phyloP scores from a whole-genome alignment of 2,113 vertebrate species.

The Argyrosomus japonicus region DNA sequence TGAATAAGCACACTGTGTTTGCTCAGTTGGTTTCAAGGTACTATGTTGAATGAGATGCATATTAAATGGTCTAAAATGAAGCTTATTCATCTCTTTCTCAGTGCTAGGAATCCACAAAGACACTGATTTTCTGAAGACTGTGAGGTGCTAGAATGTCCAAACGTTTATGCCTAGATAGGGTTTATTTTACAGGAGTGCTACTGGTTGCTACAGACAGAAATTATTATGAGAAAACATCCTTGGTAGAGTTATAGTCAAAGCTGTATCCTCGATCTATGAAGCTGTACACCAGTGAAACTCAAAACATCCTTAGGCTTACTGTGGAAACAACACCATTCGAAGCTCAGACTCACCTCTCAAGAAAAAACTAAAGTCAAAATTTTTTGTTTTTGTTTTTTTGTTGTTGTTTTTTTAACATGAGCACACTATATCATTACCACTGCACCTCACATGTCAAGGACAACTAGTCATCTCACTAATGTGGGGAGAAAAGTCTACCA shows the following conservation, averaged over 20 bases:
- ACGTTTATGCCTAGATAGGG: neutral
- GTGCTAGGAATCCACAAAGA: neutral
- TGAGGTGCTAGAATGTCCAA: neutral
- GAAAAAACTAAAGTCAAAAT: constrained; percentile 1
- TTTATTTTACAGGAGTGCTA: neutral
- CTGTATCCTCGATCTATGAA: constrained; percentile 2
- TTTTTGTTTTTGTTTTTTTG: neutral
- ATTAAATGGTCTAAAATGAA: constrained; percentile 22
- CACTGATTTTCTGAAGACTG: neutral
- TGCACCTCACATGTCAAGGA: constrained; percentile 67
- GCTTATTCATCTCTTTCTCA: neutral
- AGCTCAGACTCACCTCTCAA: constrained; percentile 14
- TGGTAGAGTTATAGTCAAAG: neutral
- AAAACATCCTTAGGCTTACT: constrained; percentile 33
- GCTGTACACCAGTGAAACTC: neutral
- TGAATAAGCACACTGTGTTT: neutral
- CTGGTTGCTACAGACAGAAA: constrained; percentile 10
- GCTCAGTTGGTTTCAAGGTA: neutral
- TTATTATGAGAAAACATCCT: constrained; percentile 24
- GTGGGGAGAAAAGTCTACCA: constrained; percentile 39
- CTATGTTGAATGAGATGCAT: neutral
- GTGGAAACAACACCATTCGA: constrained; percentile 19
- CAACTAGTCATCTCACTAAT: constrained; percentile 76
- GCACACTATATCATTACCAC: constrained; percentile 51
- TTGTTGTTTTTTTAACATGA: constrained; percentile 1